Base-by-base conservation (phyloP, 2,113 vertebrate genomes). In the Carassius auratus region DNA sequence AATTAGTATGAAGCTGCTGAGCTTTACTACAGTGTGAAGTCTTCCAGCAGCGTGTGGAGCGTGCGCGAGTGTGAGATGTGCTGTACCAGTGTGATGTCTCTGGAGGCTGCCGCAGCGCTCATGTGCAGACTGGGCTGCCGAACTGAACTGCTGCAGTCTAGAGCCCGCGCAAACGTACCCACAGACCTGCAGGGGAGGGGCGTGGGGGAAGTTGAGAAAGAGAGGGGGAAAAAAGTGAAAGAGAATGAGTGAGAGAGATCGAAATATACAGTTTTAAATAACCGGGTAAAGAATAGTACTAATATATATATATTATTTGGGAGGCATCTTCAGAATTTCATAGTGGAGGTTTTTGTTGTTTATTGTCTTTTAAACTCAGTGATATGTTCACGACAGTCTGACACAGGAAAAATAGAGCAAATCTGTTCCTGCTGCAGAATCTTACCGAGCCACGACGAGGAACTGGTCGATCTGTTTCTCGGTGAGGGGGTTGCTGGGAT, bases 381-480 rank as follows among this genome's bases (percentile, higher is more conserved):
- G 4, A 9, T 38, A 3, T 62, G 15, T 64, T 78, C 52, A 48
- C 48, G 62, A 45, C 59, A 85, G 1, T 1, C 42, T 42, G 42
- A 1, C 42, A 42, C 42, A 45, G 3, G 3, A 6, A 15, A 52
- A 52, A 57, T 0, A 19, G 2, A 48, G 19, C n/a, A 21, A 86
- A 86, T 23, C 0, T 8, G 38, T 48, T 69, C 50, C 8, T 2
- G 7, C 55, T 84, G 55, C 33, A 85, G 62, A 33, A 83, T 86
- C 97, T 96, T 94, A 99, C 98, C 98, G 95, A 92, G 98, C 97
- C 52, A 99, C 97, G n/a, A 99, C 97, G 74, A 99, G 94, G 90
- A 99, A 99, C 93, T 99, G 98, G 93, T 99, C 97, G 5, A 99
- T 98, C 94, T 99, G 97, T 90, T 98, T 99, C 94, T 99, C 97